Evolutionary conservation across 1,140 invertebrate species (phyloP), one percentile per base, ranked within the genome.

Genomic region (Euborellia annulipes): DNA sequence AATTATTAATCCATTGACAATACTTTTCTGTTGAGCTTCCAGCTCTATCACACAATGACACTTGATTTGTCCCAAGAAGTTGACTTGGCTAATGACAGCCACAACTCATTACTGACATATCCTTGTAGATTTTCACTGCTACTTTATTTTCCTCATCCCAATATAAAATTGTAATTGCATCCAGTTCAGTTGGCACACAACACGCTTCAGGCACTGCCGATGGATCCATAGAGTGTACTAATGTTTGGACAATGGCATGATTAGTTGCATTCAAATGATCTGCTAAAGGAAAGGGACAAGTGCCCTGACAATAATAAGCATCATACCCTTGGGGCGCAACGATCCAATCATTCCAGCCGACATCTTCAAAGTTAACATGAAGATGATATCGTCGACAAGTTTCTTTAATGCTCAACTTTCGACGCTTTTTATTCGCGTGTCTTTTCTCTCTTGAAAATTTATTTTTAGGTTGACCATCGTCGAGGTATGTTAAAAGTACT

Each of bases 261-360:
- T 98, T 98, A 20, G 94, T 97, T 20, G 90, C 80, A 65, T 98
- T 98, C 9, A 96, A 62, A 63, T 96, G 87, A 55, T 93, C 86
- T 18, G 85, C 75, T 46, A 98, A 66, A 2, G 92, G 92, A 57
- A 88, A 95, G 6, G 81, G 80, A 65, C 94, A 98, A 54, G 92
- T 83, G 3, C 95, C 94, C 53, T 86, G 75, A 65, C 95, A 98
- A 62, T 89, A 94, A 66, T 76, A 95, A 0, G 94, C 93, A 52
- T 95, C 79, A 67, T 97, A 98, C 16, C 91, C 90, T 6, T 79
- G 76, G 2, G 95, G 95, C 6, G 93, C 94, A n/a, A 98, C 88
- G 55, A 98, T 98, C 95, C 95, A 99, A 65, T 97, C 90, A 57
- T 87, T 85, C 95, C 95, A 98, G 17, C 92, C 93, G 9, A 98